Conservation (phyloP, 2,797 vertebrate genomes). For the Siniperca scherzeri region DNA sequence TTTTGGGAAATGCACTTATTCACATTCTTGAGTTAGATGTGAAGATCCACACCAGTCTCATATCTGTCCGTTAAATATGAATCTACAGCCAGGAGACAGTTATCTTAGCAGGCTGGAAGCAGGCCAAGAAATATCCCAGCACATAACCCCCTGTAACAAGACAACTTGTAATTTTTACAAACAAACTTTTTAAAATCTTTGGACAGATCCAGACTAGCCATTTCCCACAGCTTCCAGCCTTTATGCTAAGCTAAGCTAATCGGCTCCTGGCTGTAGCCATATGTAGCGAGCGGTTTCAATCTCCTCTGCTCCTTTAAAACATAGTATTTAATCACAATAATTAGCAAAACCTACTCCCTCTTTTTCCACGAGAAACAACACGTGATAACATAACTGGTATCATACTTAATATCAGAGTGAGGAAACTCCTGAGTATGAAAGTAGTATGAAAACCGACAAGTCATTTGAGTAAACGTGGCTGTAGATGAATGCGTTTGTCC, state of each 20-base stretch:
- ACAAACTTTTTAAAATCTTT: too few relatives aligned
- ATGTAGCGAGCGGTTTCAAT: background rate
- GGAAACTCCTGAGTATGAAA: background rate
- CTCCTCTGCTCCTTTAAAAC: background rate
- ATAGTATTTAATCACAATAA: background rate
- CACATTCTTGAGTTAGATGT: background rate
- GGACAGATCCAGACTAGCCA: background rate
- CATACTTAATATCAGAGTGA: background rate
- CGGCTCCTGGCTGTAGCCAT: background rate
- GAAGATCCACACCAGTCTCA: background rate
- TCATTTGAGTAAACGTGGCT: slow-evolving; percentile 5
- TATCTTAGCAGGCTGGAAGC: background rate
- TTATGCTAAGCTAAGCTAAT: slow-evolving; percentile 1
- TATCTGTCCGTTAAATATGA: too few relatives aligned
- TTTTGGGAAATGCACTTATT: background rate
- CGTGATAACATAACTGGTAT: background rate
- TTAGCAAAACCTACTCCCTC: background rate
- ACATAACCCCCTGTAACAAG: too few relatives aligned
- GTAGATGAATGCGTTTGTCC: background rate
- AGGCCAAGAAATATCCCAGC: background rate
- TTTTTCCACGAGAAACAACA: background rate
- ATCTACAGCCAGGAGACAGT: background rate
- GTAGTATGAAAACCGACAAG: background rate
- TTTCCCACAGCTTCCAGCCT: background rate
- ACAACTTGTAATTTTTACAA: too few relatives aligned